Conservation (phyloP, 1,140 invertebrate species). For the Neodiprion fabricii region DNA sequence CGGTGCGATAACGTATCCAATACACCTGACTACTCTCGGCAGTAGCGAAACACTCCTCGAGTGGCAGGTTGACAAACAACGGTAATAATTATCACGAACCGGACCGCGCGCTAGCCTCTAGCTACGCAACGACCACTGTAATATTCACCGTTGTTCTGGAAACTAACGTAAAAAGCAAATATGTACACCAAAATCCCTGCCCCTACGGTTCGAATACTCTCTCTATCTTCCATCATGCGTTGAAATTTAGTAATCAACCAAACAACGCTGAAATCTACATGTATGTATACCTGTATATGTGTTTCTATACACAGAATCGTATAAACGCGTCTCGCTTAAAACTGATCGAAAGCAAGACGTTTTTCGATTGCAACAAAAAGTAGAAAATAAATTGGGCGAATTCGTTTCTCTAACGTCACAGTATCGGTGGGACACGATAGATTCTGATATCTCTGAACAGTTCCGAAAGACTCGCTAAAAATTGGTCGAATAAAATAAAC, state of each 20-base stretch:
- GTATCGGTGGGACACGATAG: neutral
- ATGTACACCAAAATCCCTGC: neutral
- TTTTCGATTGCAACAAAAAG: too few species aligned
- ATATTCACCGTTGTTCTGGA: neutral
- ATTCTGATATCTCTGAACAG: neutral
- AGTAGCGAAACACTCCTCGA: neutral
- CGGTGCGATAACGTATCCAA: too few species aligned
- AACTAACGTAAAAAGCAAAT: neutral
- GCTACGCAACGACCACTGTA: neutral
- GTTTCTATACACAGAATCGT: too few species aligned
- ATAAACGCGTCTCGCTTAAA: too few species aligned
- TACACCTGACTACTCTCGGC: too few species aligned
- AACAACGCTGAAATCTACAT: too few species aligned
- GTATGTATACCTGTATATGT: too few species aligned
- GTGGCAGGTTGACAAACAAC: constrained; percentile 6
- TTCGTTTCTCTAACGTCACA: neutral
- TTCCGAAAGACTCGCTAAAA: neutral
- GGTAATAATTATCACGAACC: neutral
- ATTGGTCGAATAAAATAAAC: neutral
- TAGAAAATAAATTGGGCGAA: neutral
- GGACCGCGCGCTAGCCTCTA: neutral
- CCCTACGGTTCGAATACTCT: neutral
- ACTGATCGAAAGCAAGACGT: too few species aligned
- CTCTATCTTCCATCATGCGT: too few species aligned
- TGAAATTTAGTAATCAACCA: too few species aligned